Conservation (phyloP, 2,113 vertebrate species). For the Jaculus jaculus region DNA sequence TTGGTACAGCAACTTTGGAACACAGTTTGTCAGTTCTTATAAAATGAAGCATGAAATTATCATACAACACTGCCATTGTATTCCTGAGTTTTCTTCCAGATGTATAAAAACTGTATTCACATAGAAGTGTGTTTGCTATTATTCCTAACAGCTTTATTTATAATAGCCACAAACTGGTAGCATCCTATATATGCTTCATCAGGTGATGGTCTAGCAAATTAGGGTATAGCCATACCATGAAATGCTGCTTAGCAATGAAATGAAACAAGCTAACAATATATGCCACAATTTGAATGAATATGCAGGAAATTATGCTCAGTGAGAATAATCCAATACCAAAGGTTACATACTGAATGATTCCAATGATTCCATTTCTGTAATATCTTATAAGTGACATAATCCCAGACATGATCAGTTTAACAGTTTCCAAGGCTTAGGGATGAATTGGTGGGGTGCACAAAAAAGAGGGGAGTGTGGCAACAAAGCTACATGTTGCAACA, state of each 20-base stretch:
- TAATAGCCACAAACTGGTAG: neutral
- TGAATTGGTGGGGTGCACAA: too few species aligned
- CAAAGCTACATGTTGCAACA: neutral
- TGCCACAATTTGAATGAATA: neutral
- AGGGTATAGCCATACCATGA: too few species aligned
- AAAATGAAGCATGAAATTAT: constrained; percentile 42
- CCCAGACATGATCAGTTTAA: neutral
- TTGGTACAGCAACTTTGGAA: neutral
- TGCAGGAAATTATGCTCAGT: neutral
- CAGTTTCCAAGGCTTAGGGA: neutral
- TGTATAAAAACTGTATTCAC: neutral
- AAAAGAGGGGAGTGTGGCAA: neutral
- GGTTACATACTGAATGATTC: neutral
- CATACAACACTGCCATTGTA: neutral
- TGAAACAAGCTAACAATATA: neutral
- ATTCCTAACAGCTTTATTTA: neutral
- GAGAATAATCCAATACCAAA: neutral
- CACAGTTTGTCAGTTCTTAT: neutral
- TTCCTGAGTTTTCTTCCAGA: neutral
- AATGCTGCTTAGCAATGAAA: neutral
- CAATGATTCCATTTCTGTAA: neutral
- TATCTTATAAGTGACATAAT: neutral
- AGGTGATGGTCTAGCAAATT: neutral
- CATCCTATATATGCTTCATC: neutral
- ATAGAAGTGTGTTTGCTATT: neutral